A percentile compares a stretch with the other conserved stretches of the same genome.
phyloP scores from a whole-genome alignment of 2,113 vertebrate species.

The Salvelinus sp. region DNA sequence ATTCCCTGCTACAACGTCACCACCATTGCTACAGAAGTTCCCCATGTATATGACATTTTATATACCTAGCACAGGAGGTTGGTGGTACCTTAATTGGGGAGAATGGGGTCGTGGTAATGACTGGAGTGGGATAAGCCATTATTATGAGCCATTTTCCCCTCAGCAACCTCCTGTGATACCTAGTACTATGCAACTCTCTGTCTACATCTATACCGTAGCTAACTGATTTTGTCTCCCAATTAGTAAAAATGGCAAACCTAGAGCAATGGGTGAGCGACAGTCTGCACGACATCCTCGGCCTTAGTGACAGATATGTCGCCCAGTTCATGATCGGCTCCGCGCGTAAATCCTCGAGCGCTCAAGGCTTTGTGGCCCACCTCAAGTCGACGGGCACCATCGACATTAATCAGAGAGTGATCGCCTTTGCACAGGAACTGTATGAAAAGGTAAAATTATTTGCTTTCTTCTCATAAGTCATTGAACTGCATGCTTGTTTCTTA shows the following conservation, averaged over 20 bases:
- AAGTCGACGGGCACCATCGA: slow-evolving; percentile 85
- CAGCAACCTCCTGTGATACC: no score
- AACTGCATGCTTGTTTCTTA: not conserved
- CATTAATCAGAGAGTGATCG: slow-evolving; percentile 72
- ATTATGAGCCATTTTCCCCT: no score
- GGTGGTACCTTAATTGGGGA: no score
- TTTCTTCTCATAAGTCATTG: not conserved
- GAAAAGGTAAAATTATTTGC: slow-evolving; percentile 73
- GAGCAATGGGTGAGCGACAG: slow-evolving; percentile 91
- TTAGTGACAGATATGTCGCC: slow-evolving; percentile 86
- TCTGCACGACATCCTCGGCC: slow-evolving; percentile 85
- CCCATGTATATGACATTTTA: no score
- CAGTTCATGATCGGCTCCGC: slow-evolving; percentile 88
- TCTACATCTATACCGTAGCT: not conserved
- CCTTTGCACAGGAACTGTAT: slow-evolving; percentile 83
- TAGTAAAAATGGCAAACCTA: slow-evolving; percentile 75
- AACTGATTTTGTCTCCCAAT: not conserved
- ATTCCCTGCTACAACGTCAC: no score
- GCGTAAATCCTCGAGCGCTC: slow-evolving; percentile 69
- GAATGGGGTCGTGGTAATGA: no score
- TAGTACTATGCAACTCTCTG: not conserved
- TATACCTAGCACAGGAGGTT: no score
- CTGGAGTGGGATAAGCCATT: no score
- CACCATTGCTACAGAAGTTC: no score
- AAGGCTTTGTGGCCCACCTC: slow-evolving; percentile 83